Base-by-base conservation (phyloP, 2,888 invertebrate species). In the Cantharis flavilabris region DNA sequence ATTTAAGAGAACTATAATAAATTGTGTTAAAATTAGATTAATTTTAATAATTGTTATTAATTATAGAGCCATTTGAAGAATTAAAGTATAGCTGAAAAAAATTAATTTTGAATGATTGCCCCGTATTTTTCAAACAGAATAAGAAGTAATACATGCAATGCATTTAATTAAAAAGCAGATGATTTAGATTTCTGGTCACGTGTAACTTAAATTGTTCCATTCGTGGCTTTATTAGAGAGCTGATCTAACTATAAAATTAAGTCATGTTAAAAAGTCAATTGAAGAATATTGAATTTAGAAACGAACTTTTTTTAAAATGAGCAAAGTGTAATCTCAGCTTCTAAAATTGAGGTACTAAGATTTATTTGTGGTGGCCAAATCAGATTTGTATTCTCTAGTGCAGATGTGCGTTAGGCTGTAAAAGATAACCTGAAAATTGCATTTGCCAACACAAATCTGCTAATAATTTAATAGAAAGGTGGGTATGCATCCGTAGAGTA, bases 401-500 rank as follows among this genome's bases (percentile, higher is more conserved):
- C n/a, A 49, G 49, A 49, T 49, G 49, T 49, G 49, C 49, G 49
- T 49, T 49, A 49, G 49, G 49, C 49, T 49, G 49, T 70, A 70
- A 70, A 28, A 30, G 76, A 69, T 72, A 75, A 75, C 71, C 71
- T 71, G 71, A 76, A 78, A 75, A 75, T 72, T 75, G 67, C 75
- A 72, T 78, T 78, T 75, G 67, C 65, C 9, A 28, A 78, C 75
- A 78, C 78, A 78, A 78, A 75, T 72, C 72, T 64, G 70, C 30
- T 73, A 78, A 75, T 78, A 75, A 78, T 78, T 75, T 75, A 78
- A 78, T 75, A 78, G 78, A 78, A 78, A 78, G 78, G 78, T 78
- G 78, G 72, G 72, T 67, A 75, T 73, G 78, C 73, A 78, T 75
- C 73, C 74, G 71, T 69, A 63, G 71, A 63, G 73, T 76, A 71